Evolutionary conservation across 2,797 vertebrate genomes (phyloP).

Genomic region (Coreius guichenoti): DNA sequence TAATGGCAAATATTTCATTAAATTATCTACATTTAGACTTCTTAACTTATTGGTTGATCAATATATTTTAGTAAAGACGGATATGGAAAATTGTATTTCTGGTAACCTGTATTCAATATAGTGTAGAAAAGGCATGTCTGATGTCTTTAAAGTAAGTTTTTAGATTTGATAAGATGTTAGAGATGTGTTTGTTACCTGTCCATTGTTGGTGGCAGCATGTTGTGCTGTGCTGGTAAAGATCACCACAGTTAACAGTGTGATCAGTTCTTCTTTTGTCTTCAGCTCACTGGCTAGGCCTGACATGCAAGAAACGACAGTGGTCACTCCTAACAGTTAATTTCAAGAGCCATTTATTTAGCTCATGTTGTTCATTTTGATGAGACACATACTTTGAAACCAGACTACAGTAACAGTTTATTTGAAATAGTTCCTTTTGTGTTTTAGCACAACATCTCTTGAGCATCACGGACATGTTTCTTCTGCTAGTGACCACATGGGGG

Average conservation of each 20-base stretch:
- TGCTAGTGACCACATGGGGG: slow-evolving; percentile 4
- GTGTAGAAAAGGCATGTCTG: neutral
- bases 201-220: slow-evolving; percentile 82
- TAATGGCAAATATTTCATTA: neutral
- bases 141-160: neutral
- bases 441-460: neutral
- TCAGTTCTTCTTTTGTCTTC: slow-evolving; percentile 69
- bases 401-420: neutral
- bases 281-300: slow-evolving; percentile 73
- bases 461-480: neutral
- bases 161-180: neutral
- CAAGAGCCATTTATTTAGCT: neutral
- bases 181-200: slow-evolving; percentile 72
- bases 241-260: slow-evolving; percentile 71
- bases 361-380: neutral
- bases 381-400: neutral
- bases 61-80: neutral
- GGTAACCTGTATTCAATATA: neutral
- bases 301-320: slow-evolving; percentile 2
- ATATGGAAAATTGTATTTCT: neutral
- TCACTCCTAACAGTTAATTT: neutral
- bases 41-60: neutral
- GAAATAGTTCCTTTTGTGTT: neutral
- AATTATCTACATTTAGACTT: neutral
- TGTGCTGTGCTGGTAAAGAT: slow-evolving; percentile 76